Conservation (phyloP, 2,113 vertebrate species). For the Alosa alosa region DNA sequence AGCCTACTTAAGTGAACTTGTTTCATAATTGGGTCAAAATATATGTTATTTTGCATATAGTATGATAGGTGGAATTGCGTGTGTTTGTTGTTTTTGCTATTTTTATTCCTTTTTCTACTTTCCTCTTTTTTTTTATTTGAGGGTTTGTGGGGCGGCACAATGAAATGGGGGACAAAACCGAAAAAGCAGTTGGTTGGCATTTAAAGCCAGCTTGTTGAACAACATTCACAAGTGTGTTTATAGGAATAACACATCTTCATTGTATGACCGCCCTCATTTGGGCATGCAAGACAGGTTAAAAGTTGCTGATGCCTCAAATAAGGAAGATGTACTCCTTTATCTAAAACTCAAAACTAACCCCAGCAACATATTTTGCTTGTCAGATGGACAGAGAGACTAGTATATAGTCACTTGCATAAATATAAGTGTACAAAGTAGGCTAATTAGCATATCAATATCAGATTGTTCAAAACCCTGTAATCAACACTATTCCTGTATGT, state of each 20-base stretch:
- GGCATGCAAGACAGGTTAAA: background rate
- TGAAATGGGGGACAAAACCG: background rate
- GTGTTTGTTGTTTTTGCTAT: background rate
- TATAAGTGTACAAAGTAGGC: conserved; percentile 2
- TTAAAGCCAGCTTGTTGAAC: conserved; percentile 6
- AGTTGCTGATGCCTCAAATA: background rate
- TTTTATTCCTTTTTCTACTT: background rate
- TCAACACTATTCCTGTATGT: background rate
- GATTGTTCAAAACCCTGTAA: conserved; percentile 6
- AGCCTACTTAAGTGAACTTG: background rate
- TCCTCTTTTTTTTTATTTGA: background rate
- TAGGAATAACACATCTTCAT: background rate
- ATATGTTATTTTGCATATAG: background rate
- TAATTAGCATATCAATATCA: conserved; percentile 16
- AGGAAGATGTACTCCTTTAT: background rate
- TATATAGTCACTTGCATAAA: background rate
- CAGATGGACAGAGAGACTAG: background rate
- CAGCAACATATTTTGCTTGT: background rate
- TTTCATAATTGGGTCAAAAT: background rate
- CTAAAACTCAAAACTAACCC: background rate
- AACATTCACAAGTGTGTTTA: background rate
- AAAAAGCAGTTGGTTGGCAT: conserved; percentile 6
- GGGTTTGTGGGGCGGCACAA: background rate
- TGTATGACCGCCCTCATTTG: background rate
- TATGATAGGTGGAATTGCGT: background rate